Base-by-base conservation (phyloP, 1,140 invertebrate species). In the Hormaphis cornu region DNA sequence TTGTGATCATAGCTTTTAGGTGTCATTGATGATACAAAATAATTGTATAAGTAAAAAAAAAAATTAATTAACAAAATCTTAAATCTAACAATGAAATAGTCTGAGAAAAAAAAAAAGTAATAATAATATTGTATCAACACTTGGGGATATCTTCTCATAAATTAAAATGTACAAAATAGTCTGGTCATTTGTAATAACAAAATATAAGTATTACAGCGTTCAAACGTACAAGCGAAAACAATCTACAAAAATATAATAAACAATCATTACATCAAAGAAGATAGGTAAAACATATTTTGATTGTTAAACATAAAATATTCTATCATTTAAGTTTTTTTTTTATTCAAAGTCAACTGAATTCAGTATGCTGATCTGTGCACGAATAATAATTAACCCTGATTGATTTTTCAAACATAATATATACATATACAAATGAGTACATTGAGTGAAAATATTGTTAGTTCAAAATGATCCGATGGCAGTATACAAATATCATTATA, bases 311-410 rank as follows among this genome's bases (percentile, higher is more conserved):
- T 58, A 24, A 58, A n/a, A n/a, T n/a, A n/a, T n/a, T n/a, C n/a
- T n/a, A n/a, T n/a, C n/a, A n/a, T n/a, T n/a, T n/a, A n/a, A n/a
- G n/a, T 22, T 40, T 24, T 58, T 37, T 24, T 14, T 20, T 58
- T 58, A 58, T n/a, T 24, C 24, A 20, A 30, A 58, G 20, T 16
- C 20, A 24, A 40, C 24, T 40, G 2, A 58, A 66, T 48, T 48
- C n/a, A 33, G 28, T 50, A 48, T 66, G 42, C 44, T 44, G 18
- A 66, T 48, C 42, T 48, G 42, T 66, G 44, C 40, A 66, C n/a
- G n/a, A n/a, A n/a, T 48, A 66, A 48, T 66, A 48, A 16, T 50
- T 48, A 66, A 66, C 61, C 61, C 61, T 66, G 61, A 66, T 66
- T 50, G 18, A 28, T 48, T 66, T 44, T 58, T 48, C 18, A 66